Base-by-base conservation (phyloP, 2,797 vertebrate genomes). In the Lagodon rhomboides region DNA sequence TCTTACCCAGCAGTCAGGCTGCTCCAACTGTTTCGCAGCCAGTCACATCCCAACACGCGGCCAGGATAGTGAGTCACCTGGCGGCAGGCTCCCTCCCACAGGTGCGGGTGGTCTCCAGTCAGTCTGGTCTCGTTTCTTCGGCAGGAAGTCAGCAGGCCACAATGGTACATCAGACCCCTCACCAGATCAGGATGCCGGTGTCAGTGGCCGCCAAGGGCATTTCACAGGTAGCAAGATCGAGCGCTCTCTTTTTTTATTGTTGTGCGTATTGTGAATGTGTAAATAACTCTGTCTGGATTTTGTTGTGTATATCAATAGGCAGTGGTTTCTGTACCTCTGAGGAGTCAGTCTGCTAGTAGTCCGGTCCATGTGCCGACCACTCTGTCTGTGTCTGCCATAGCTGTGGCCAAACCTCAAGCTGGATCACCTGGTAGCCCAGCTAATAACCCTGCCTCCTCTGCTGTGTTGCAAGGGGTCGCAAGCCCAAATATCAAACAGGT, bases 401-500 rank as follows among this genome's bases (percentile, higher is more conserved):
- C 93, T 7, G 86, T 96, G 63, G 80, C 92, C 85, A 99, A 98
- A 91, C 90, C 97, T 13, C 95, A 91, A 5, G 90, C 90, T 13
- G 95, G 96, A 67, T 96, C 97, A 61, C 95, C 97, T 0, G 95
- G 94, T 64, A 96, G 93, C 56, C 95, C 96, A 0, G 93, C 92
- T 73, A 83, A 94, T 92, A 88, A 91, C 93, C 85, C 93, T 0
- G 62, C 92, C 27, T 93, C 97, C 4, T 75, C 94, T 4, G 87
- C 97, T 0, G 84, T 99, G 68, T 94, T 99, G 79, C 97, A 99
- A 87, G 97, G 97, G 0, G 92, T 99, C 22, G 82, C 94, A 59
- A 96, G 96, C 75, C 95, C 97, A n/a, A 99, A 94, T 88, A 97
- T 99, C 91, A 99, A 99, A 92, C 98, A 99, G 97, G 98, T 99